phyloP scores from a whole-genome alignment of 2,113 vertebrate species.

The Hypomesus transpacificus region DNA sequence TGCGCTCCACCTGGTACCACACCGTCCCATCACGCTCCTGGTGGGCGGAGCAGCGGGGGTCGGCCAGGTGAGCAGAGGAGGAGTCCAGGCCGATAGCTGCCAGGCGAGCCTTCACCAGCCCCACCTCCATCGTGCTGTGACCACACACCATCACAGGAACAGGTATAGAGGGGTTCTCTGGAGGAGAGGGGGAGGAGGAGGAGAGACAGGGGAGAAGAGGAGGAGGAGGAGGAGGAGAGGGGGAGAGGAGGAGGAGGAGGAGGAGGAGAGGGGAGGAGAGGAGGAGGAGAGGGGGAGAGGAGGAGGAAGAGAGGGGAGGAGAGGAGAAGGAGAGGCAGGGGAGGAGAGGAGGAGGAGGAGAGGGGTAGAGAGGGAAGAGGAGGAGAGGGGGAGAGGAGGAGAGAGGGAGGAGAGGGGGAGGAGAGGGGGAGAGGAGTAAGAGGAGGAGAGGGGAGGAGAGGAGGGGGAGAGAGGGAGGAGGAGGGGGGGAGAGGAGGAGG shows the following conservation, averaged over 20 bases:
- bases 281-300: too few relatives aligned
- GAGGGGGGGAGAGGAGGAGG: not conserved
- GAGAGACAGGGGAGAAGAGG: not conserved
- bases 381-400: too few relatives aligned
- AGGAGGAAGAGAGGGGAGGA: not conserved
- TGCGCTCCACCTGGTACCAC: constrained; percentile 9
- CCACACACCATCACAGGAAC: constrained; percentile 46
- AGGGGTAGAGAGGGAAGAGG: too few relatives aligned
- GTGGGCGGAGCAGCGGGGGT: not conserved
- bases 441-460: not conserved
- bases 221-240: not conserved
- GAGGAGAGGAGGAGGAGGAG: too few relatives aligned
- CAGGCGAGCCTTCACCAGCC: constrained; percentile 17
- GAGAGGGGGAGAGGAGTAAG: not conserved
- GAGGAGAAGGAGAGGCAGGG: too few relatives aligned
- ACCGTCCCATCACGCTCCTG: not conserved
- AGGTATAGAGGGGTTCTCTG: not conserved
- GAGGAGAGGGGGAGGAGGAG: not conserved
- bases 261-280: too few relatives aligned
- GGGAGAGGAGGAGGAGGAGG: not conserved
- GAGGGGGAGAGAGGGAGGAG: not conserved
- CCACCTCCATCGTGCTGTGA: constrained; percentile 35
- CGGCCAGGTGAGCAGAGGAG: not conserved
- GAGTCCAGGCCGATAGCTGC: constrained; percentile 36
- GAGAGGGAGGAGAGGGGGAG: too few relatives aligned